Conservation (phyloP, 2,797 vertebrate species). For the Hafferia zeledoni region DNA sequence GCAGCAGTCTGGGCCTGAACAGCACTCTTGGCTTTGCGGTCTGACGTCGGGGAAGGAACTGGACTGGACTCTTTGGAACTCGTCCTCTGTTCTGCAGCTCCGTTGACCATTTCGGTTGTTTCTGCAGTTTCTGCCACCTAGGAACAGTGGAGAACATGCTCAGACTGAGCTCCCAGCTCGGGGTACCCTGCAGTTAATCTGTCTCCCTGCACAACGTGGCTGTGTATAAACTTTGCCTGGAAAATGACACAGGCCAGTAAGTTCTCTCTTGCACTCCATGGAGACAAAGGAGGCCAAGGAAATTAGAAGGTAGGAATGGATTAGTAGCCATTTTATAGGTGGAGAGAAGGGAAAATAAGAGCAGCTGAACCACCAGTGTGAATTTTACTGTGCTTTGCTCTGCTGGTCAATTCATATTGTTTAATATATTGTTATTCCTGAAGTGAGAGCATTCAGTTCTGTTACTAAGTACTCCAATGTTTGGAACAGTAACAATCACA, state of each 20-base stretch:
- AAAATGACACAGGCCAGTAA: conserved; percentile 77
- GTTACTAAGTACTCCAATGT: conserved; percentile 62
- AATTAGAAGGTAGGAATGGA: conserved; percentile 81
- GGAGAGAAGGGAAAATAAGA: conserved; percentile 47
- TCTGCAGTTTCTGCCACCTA: conserved; percentile 84
- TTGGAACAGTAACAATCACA: conserved; percentile 78
- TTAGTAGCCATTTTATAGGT: conserved; percentile 78
- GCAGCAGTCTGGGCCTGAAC: conserved; percentile 87
- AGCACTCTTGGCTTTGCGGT: conserved; percentile 83
- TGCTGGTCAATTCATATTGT: conserved; percentile 69
- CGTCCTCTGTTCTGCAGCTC: conserved; percentile 84
- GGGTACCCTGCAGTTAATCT: conserved; percentile 17
- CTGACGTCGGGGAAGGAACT: conserved; percentile 85
- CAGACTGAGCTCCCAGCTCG: background rate
- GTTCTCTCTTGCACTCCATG: conserved; percentile 72
- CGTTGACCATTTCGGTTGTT: conserved; percentile 86
- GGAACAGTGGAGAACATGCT: conserved; percentile 52
- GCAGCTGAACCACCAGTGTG: conserved; percentile 73
- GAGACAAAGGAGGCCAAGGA: conserved; percentile 76
- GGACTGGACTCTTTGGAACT: conserved; percentile 88
- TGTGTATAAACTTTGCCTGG: conserved; percentile 79
- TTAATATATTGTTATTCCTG: conserved; percentile 56
- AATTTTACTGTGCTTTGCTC: conserved; percentile 81
- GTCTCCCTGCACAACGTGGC: conserved; percentile 71
- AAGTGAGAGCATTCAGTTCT: conserved; percentile 49